Evolutionary conservation across 2,797 vertebrate species (phyloP).

Genomic region (Enteromius paludinosus): DNA sequence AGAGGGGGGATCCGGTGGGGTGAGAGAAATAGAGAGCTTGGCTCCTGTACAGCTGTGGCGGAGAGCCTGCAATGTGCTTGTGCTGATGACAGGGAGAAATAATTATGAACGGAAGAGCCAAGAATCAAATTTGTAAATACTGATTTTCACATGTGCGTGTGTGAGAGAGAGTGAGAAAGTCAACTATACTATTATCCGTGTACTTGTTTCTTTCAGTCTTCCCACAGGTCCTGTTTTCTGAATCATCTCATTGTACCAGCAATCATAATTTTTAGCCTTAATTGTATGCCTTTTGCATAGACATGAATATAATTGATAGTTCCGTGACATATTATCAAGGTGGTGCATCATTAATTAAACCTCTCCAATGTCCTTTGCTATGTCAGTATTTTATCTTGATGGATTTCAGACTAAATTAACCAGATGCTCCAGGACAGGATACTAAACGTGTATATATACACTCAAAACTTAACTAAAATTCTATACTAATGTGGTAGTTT

Average conservation of each 20-base stretch:
- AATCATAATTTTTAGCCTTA: not conserved
- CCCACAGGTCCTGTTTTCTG: not conserved
- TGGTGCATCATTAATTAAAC: slow-evolving; percentile 2
- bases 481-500: not conserved
- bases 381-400: slow-evolving; percentile 16
- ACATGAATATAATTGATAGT: slow-evolving; percentile 8
- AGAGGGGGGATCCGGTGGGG: slow-evolving; percentile 64
- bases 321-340: slow-evolving; percentile 4
- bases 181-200: slow-evolving; percentile 48
- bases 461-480: too few species aligned
- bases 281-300: not conserved
- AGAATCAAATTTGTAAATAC: slow-evolving; percentile 80
- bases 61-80: slow-evolving; percentile 74
- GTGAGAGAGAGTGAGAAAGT: slow-evolving; percentile 46
- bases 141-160: slow-evolving; percentile 56
- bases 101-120: slow-evolving; percentile 80
- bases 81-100: slow-evolving; percentile 78
- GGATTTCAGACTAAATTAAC: not conserved
- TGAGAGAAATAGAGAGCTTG: slow-evolving; percentile 67
- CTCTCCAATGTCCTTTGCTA: not conserved
- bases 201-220: not conserved
- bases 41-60: slow-evolving; percentile 74
- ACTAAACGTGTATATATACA: too few species aligned
- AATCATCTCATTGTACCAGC: not conserved
- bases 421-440: not conserved